Conservation (phyloP, 2,888 invertebrate species). For the Macaria notata region DNA sequence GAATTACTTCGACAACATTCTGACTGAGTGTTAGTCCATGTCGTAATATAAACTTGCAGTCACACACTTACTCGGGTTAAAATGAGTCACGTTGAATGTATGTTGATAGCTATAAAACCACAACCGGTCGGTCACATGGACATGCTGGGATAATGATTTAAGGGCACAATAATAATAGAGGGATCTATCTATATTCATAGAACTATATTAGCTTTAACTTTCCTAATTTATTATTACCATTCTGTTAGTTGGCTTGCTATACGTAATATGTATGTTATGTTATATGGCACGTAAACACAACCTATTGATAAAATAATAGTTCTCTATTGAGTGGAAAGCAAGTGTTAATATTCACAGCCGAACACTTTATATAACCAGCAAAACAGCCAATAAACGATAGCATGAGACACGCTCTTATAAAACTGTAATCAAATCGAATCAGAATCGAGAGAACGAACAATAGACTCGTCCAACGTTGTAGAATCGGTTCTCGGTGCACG, state of each 20-base stretch:
- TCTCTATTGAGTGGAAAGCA: too few species aligned
- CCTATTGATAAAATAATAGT: too few species aligned
- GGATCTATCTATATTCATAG: background rate
- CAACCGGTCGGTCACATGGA: constrained; percentile 12
- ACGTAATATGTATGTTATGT: too few species aligned
- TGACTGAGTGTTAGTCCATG: constrained; percentile 11
- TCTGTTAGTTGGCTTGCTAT: too few species aligned
- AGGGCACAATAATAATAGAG: constrained; percentile 2
- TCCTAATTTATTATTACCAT: too few species aligned
- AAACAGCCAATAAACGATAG: constrained; percentile 25
- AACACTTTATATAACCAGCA: too few species aligned
- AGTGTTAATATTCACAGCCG: too few species aligned
- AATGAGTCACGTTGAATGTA: constrained; percentile 40
- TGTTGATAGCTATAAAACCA: constrained; percentile 38
- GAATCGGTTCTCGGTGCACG: constrained; percentile 29
- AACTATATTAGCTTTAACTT: background rate
- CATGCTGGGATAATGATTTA: constrained; percentile 8
- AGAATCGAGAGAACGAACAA: constrained; percentile 34
- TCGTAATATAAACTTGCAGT: constrained; percentile 17
- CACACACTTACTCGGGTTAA: constrained; percentile 17
- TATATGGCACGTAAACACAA: too few species aligned
- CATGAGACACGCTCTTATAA: constrained; percentile 34
- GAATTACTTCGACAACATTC: constrained; percentile 19
- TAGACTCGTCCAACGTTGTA: constrained; percentile 35
- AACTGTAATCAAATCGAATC: constrained; percentile 32